A percentile compares a stretch with the other conserved stretches of the same genome.
Conservation (phyloP, 2,888 invertebrate species). For the Bombyx huttoni region DNA sequence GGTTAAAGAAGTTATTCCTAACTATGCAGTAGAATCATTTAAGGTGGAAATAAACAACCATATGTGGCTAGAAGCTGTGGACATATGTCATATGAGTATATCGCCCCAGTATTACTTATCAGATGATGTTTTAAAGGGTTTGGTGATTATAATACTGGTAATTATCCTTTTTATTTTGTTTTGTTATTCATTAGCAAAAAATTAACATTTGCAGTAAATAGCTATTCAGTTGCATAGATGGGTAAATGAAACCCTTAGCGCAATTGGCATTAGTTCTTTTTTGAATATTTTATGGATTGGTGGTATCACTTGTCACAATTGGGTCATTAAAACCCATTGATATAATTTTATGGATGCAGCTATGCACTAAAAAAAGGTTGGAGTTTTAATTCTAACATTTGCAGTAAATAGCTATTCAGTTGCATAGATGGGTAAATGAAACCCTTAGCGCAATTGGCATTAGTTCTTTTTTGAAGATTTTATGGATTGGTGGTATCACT, state of each 20-base stretch:
- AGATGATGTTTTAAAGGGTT: conserved; percentile 36
- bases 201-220: too few relatives aligned
- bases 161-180: conserved; percentile 8
- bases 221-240: too few relatives aligned
- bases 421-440: too few relatives aligned
- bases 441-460: too few relatives aligned
- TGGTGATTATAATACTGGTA: conserved; percentile 62
- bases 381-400: too few relatives aligned
- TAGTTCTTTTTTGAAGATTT: background rate
- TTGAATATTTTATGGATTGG: background rate
- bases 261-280: background rate
- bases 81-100: conserved; percentile 43
- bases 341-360: too few relatives aligned
- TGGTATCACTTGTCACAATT: background rate
- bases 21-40: conserved; percentile 41
- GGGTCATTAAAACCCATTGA: background rate
- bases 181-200: too few relatives aligned
- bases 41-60: conserved; percentile 45
- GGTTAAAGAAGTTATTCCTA: background rate
- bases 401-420: too few relatives aligned
- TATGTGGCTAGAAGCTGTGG: conserved; percentile 56
- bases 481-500: background rate
- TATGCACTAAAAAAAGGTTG: too few relatives aligned
- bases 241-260: too few relatives aligned
- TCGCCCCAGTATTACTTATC: conserved; percentile 45